Evolutionary conservation across 2,888 invertebrate genomes (phyloP), one percentile per base, ranked within the genome.

Genomic region (Torymus tubicola): DNA sequence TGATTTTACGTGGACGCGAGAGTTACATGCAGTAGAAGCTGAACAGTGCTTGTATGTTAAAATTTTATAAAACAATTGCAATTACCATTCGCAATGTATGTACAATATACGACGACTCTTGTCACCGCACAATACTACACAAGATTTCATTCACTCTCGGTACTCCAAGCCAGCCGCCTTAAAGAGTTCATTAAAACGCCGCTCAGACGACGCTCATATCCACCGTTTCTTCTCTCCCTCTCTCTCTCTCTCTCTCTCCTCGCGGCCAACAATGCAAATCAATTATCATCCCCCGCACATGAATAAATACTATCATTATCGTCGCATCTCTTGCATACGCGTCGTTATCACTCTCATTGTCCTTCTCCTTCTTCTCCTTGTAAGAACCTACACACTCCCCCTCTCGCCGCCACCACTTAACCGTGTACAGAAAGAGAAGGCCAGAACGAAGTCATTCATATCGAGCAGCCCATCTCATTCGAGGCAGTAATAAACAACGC

Each of bases 311-410:
- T 52, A 13, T 68, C 79, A 73, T 73, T 73, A 79, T 53, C 16
- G 13, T 10, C 3, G 16, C 0, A 18, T 16, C n/a, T 57, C 31
- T 14, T 57, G 10, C 3, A 57, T 13, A 57, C 31, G 63, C 65
- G 18, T 80, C 80, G 61, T 80, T 75, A 75, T 63, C 71, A n/a
- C 14, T 11, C 12, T 42, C 65, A 75, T 80, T 75, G 80, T 75
- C 65, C 18, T 69, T 50, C 13, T 60, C 42, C 53, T 61, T 31
- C 13, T 14, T 11, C 42, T 57, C 68, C 12, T 21, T 70, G 42
- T 42, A 42, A 42, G 42, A 42, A 42, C 64, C n/a, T 10, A 14
- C 16, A 11, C n/a, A 5, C 42, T 21, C 12, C 11, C 11, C 8
- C 57, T 12, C 24, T 12, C 16, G 10, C 4, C 14, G 24, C 5